Base-by-base conservation (phyloP, 2,113 vertebrate genomes). In the Tylochromis polylepis region DNA sequence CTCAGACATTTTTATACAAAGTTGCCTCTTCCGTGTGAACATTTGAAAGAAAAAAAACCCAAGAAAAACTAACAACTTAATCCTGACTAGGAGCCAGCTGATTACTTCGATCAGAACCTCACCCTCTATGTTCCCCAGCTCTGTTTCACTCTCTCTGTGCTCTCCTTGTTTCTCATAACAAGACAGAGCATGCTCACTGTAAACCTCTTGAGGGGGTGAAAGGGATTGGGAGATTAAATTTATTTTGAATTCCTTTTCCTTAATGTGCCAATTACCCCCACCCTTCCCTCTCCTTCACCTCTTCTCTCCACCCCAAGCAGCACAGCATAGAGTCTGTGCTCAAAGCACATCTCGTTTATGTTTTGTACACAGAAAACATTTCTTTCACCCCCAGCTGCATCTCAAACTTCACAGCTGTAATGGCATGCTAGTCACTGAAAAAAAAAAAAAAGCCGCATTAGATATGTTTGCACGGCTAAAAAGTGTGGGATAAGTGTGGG, bases 171-270 rank as follows among this genome's bases (percentile, higher is more conserved):
- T 95, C 94, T 94, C 93, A 93, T 83, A 96, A 97, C 97, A 97
- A 96, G 97, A 97, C 91, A 65, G 95, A 95, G 95, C 97, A 97
- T 83, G 97, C 95, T 96, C 90, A 78, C 94, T 93, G 86, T 96
- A 97, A 96, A 96, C 95, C 97, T 94, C 72, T 88, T 84, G 87
- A 87, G 89, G 90, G 95, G 92, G 88, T 86, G 89, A 90, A 91
- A 91, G 91, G 94, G 88, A 92, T 91, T 93, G 92, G 93, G 87
- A 96, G 97, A 97, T 97, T 97, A 97, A 92, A 96, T 96, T 95
- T 94, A 95, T 96, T 96, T 95, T 91, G 96, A 96, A 97, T 97
- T 97, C 97, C 96, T 97, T 97, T 90, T 93, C 93, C 95, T 95
- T 95, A 96, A 93, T 96, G 95, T 93, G 95, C 95, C 96, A 96